Evolutionary conservation across 2,113 vertebrate species (phyloP).

Genomic region (Dasyurus viverrinus): DNA sequence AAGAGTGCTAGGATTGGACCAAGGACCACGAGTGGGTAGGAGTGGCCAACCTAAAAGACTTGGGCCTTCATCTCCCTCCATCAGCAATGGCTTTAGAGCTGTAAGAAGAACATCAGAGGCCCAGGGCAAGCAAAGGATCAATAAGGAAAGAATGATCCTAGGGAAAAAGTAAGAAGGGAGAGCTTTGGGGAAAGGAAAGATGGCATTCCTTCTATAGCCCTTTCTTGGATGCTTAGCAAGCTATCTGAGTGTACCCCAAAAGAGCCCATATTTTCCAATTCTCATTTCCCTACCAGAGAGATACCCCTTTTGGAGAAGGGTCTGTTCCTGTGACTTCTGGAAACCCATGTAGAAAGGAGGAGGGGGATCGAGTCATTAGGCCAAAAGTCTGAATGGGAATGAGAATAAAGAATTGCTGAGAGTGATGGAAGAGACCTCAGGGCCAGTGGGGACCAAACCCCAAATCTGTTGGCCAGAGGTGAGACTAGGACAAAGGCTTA

Average conservation of each 20-base stretch:
- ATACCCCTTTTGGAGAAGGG: not conserved
- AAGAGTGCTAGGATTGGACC: not conserved
- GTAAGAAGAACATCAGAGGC: not conserved
- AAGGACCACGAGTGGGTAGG: not conserved
- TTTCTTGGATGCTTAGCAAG: not conserved
- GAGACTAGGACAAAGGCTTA: fast-evolving
- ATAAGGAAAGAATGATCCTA: not conserved
- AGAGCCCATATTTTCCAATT: not conserved
- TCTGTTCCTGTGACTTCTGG: not conserved
- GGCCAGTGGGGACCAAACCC: not conserved
- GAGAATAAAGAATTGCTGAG: not conserved
- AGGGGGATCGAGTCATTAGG: not conserved
- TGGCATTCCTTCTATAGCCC: not conserved
- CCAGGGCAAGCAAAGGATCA: not conserved
- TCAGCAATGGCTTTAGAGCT: not conserved
- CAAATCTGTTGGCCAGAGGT: not conserved
- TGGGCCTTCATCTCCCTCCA: not conserved
- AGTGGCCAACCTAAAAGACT: not conserved
- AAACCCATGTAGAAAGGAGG: not conserved
- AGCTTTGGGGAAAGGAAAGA: not conserved
- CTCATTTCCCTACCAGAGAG: not conserved
- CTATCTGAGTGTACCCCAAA: not conserved
- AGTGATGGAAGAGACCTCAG: not conserved
- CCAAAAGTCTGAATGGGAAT: not conserved
- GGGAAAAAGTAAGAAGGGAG: not conserved